These are phyloP conservation scores for Amphipyra tragopoginis DNA, from an alignment of 2,888 invertebrate genomes.

Conservation along the genomic window DNA sequence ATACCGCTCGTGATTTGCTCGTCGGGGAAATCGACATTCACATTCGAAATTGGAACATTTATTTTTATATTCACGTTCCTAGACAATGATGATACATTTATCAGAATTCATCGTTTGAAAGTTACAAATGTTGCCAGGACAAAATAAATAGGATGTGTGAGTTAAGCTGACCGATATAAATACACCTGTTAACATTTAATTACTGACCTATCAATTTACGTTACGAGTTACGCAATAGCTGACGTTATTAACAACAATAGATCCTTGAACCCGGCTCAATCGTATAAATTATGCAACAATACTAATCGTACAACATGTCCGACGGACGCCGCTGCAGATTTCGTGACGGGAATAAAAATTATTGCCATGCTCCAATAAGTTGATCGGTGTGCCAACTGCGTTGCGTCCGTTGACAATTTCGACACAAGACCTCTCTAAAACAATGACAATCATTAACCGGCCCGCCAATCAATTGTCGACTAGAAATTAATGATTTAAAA, in stretches of 20 bases:
- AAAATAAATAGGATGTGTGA: conserved; percentile 26
- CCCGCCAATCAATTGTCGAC: conserved; percentile 68
- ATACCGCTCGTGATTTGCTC: conserved; percentile 70
- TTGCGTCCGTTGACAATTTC: conserved; percentile 78
- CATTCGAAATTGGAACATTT: conserved; percentile 69
- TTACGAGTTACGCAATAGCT: conserved; percentile 59
- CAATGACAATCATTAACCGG: conserved; percentile 79
- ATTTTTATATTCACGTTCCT: conserved; percentile 44
- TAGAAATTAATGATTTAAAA: conserved; percentile 69
- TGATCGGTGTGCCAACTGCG: conserved; percentile 79
- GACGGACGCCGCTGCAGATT: conserved; percentile 67
- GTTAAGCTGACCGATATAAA: conserved; percentile 34
- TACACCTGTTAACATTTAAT: conserved; percentile 48
- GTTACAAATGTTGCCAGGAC: conserved; percentile 11
- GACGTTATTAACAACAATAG: conserved; percentile 62
- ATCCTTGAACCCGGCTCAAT: conserved; percentile 71
- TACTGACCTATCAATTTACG: conserved; percentile 57
- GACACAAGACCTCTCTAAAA: conserved; percentile 78
- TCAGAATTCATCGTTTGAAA: conserved; percentile 6
- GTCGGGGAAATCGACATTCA: conserved; percentile 60
- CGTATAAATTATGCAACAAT: conserved; percentile 76
- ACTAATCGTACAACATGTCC: conserved; percentile 78
- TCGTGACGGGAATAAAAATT: conserved; percentile 84
- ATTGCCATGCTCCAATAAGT: conserved; percentile 86
- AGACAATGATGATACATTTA: conserved; percentile 31